Evolutionary conservation across 2,113 vertebrate genomes (phyloP).

Genomic region (Gallinago jamesoni): DNA sequence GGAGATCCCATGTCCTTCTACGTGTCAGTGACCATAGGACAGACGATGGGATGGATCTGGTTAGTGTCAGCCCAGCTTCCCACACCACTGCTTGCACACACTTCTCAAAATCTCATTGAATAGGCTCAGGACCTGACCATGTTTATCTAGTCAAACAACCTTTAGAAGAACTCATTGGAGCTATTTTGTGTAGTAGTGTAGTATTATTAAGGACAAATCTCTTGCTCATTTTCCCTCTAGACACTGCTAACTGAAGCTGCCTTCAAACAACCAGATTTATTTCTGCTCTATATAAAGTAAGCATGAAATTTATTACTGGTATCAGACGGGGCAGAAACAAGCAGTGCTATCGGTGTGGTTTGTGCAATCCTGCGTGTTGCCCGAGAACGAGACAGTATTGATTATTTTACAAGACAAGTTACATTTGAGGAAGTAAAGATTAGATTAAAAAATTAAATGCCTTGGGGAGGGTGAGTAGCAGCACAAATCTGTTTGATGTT

Average conservation of each 20-base stretch:
- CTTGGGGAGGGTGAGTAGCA: not conserved
- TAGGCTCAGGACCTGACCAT: not conserved
- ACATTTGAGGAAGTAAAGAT: conserved; percentile 27
- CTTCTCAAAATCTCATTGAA: not conserved
- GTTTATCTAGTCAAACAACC: not conserved
- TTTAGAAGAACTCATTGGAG: not conserved
- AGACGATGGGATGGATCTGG: not conserved
- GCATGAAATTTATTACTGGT: not conserved
- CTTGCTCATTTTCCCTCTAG: not conserved
- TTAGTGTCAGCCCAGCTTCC: not conserved
- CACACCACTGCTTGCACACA: not conserved
- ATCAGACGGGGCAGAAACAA: not conserved
- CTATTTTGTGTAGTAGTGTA: not conserved
- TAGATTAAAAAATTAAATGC: conserved; percentile 39
- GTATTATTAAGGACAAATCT: not conserved
- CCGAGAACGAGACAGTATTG: not conserved
- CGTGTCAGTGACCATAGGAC: not conserved
- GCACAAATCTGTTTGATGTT: conserved; percentile 45
- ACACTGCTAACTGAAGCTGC: not conserved
- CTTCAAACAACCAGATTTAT: not conserved
- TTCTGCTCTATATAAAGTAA: not conserved
- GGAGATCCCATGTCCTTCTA: rapidly evolving
- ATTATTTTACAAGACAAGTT: conserved; percentile 52
- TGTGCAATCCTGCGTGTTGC: not conserved
- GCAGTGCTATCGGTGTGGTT: not conserved